Conservation (phyloP, 2,888 invertebrate species). For the Halocaridina rubra region DNA sequence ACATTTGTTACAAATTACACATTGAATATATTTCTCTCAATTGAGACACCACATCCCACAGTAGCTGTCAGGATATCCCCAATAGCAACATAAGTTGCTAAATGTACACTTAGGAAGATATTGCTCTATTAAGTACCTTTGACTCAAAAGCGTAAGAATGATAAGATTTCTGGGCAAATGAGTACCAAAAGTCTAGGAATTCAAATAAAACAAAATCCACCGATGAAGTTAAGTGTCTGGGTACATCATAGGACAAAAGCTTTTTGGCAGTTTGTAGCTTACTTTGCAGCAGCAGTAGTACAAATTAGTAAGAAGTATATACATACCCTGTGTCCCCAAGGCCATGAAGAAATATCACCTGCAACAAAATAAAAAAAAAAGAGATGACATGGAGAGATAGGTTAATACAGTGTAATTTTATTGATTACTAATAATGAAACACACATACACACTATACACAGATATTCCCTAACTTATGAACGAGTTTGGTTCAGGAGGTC, state of each 20-base stretch:
- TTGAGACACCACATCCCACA: not conserved
- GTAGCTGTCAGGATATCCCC: not conserved
- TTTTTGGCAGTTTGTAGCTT: no score
- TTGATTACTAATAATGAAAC: not conserved
- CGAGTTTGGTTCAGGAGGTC: no score
- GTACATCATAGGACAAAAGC: no score
- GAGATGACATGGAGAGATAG: no score
- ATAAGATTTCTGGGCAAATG: not conserved
- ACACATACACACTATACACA: not conserved
- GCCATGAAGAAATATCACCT: constrained; percentile 62
- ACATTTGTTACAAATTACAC: not conserved
- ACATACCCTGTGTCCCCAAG: constrained; percentile 62
- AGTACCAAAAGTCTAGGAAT: no score
- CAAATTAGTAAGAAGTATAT: no score
- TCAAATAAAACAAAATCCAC: no score
- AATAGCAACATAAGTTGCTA: not conserved
- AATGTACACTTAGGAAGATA: not conserved
- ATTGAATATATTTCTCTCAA: not conserved
- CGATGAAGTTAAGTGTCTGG: no score
- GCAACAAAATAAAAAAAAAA: constrained; percentile 12
- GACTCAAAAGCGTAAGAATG: not conserved
- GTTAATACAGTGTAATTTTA: no score
- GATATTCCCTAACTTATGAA: no score
- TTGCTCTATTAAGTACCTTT: no score
- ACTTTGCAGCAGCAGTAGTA: no score